These are phyloP conservation scores for Drosophila buzzatii DNA, from an alignment of 2,888 invertebrate species.

Conservation along the genomic window DNA sequence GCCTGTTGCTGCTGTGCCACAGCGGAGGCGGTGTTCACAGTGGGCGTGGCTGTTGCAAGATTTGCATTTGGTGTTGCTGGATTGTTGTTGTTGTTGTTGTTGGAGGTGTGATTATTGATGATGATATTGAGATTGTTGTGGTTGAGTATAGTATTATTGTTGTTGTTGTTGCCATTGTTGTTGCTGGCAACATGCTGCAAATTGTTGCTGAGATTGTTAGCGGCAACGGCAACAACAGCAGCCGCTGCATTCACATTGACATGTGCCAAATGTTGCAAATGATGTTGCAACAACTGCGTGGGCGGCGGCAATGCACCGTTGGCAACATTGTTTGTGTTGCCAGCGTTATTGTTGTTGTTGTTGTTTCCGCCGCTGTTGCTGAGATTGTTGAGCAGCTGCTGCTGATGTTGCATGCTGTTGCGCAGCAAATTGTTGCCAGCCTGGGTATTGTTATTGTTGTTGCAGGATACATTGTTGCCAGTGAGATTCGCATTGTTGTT, in stretches of 20 bases:
- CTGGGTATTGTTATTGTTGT: slow-evolving; percentile 36
- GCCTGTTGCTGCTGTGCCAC: slow-evolving; percentile 74
- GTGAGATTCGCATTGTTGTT: slow-evolving; percentile 52
- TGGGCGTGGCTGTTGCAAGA: slow-evolving; percentile 70
- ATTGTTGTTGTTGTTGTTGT: slow-evolving; percentile 66
- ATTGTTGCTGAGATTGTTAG: slow-evolving; percentile 71
- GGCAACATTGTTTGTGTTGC: slow-evolving; percentile 46
- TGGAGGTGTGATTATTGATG: slow-evolving; percentile 72
- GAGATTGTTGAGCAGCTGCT: slow-evolving; percentile 59
- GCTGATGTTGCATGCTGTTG: slow-evolving; percentile 79
- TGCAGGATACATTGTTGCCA: slow-evolving; percentile 48
- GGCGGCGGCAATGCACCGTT: slow-evolving; percentile 80
- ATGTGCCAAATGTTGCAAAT: slow-evolving; percentile 84
- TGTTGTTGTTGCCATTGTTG: slow-evolving; percentile 49
- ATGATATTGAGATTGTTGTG: slow-evolving; percentile 76
- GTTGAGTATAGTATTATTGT: slow-evolving; percentile 67
- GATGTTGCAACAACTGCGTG: slow-evolving; percentile 84
- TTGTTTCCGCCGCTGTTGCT: slow-evolving; percentile 61
- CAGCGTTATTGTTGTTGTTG: slow-evolving; percentile 55
- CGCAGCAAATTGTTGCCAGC: slow-evolving; percentile 67
- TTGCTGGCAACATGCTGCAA: slow-evolving; percentile 46
- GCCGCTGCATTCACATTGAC: slow-evolving; percentile 81
- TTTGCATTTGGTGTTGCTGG: slow-evolving; percentile 79
- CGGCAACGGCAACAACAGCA: slow-evolving; percentile 77
- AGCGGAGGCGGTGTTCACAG: slow-evolving; percentile 67